Percentiles rank a stretch among this genome's conserved stretches.
phyloP scores from a whole-genome alignment of 2,113 vertebrate genomes.

The Elephantulus edwardii region DNA sequence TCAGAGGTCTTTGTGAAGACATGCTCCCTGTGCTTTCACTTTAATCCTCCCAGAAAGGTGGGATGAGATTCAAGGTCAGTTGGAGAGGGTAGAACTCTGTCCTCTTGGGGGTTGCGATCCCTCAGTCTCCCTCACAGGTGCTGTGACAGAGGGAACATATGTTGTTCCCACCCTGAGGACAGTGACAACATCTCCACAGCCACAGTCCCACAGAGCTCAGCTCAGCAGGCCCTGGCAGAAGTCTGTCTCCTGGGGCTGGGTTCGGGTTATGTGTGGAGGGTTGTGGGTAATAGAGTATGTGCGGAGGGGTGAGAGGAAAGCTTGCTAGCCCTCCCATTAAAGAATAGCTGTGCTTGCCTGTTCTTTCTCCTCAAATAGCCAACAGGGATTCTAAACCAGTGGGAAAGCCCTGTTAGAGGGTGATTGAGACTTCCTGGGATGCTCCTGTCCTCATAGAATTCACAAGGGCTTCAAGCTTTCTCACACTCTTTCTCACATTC shows the following conservation, averaged over 20 bases:
- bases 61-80: conserved; percentile 42
- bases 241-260: not conserved
- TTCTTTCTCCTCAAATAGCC: not conserved
- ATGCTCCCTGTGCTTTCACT: not conserved
- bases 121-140: conserved; percentile 55
- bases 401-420: not conserved
- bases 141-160: conserved; percentile 61
- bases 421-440: not conserved
- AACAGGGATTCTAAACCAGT: not conserved
- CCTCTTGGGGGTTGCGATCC: conserved; percentile 29
- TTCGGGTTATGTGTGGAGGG: not conserved
- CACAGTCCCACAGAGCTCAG: conserved; percentile 25
- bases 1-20: not conserved
- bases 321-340: not conserved
- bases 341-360: not conserved
- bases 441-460: not conserved
- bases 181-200: conserved; percentile 33
- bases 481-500: not conserved
- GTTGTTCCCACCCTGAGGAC: conserved; percentile 26
- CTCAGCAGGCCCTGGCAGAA: conserved; percentile 30
- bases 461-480: not conserved
- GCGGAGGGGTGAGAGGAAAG: not conserved
- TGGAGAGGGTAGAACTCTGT: not conserved
- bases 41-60: not conserved
- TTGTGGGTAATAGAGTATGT: not conserved